A percentile compares a stretch with the other conserved stretches of the same genome.
Conservation (phyloP, 2,888 invertebrate genomes). For the Hylaea fasciaria region DNA sequence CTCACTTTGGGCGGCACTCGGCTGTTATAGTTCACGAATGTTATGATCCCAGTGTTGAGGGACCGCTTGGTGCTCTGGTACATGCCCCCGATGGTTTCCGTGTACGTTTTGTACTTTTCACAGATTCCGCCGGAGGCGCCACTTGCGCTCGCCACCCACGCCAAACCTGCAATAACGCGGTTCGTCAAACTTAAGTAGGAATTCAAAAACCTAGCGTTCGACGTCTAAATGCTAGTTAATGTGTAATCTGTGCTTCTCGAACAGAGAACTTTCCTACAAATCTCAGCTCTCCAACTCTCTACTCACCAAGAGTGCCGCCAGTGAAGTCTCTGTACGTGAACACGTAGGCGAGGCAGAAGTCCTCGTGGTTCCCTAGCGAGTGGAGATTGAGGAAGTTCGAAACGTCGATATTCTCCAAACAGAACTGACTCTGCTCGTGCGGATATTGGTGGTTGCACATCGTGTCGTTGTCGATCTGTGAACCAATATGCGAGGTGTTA, state of each 20-base stretch:
- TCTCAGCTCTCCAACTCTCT: not conserved
- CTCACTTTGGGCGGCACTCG: constrained; percentile 99
- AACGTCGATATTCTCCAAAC: constrained; percentile 98
- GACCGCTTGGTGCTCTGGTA: constrained; percentile 97
- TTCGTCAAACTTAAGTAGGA: too few species aligned
- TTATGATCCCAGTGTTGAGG: constrained; percentile 99
- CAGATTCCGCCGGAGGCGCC: constrained; percentile 99
- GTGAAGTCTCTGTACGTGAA: constrained; percentile 99
- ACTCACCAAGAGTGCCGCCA: constrained; percentile 93
- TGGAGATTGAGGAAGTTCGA: constrained; percentile 99
- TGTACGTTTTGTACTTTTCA: constrained; percentile 98
- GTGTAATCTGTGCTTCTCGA: too few species aligned
- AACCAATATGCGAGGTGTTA: not conserved
- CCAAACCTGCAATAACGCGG: constrained; percentile 87
- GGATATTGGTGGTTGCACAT: constrained; percentile 85
- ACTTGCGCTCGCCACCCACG: constrained; percentile 99
- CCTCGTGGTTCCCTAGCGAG: constrained; percentile 98
- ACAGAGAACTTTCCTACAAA: not conserved
- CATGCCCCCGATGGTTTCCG: constrained; percentile 97
- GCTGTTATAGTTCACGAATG: constrained; percentile 99
- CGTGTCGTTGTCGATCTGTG: constrained; percentile 96
- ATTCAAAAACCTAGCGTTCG: too few species aligned
- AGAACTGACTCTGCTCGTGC: constrained; percentile 93
- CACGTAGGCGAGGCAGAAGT: constrained; percentile 99
- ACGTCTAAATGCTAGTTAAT: too few species aligned